Conservation (phyloP, 2,888 invertebrate species). For the Ctenicera cuprea region DNA sequence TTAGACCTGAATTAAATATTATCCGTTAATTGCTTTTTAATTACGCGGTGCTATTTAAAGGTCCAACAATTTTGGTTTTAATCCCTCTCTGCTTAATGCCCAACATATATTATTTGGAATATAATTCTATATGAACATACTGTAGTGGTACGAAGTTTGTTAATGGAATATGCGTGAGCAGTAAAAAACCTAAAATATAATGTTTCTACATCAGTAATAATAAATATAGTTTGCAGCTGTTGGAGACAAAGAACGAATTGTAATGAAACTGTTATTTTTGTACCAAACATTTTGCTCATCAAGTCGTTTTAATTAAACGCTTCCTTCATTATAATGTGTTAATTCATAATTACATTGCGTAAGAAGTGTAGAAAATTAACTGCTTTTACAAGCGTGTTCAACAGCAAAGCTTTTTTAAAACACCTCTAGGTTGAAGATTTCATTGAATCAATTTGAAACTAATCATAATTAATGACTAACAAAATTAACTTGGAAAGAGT, state of each 20-base stretch:
- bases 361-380: no score
- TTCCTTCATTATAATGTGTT: neutral
- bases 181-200: neutral
- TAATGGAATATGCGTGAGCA: neutral
- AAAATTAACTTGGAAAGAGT: neutral
- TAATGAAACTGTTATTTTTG: constrained; percentile 14
- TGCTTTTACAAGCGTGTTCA: no score
- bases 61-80: constrained; percentile 5
- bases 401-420: no score
- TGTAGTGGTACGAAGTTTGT: no score
- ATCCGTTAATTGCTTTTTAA: constrained; percentile 25
- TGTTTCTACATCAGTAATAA: neutral
- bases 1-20: neutral
- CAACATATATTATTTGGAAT: constrained; percentile 1
- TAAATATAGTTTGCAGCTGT: constrained; percentile 7
- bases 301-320: neutral
- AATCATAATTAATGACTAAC: no score
- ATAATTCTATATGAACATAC: neutral
- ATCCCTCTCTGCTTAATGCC: neutral
- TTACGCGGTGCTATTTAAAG: constrained; percentile 1
- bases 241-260: neutral
- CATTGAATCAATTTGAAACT: no score
- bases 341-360: no score
- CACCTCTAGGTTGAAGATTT: no score
- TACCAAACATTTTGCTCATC: neutral